phyloP scores from a whole-genome alignment of 2,113 vertebrate genomes.

The Gymnorhina tibicen region DNA sequence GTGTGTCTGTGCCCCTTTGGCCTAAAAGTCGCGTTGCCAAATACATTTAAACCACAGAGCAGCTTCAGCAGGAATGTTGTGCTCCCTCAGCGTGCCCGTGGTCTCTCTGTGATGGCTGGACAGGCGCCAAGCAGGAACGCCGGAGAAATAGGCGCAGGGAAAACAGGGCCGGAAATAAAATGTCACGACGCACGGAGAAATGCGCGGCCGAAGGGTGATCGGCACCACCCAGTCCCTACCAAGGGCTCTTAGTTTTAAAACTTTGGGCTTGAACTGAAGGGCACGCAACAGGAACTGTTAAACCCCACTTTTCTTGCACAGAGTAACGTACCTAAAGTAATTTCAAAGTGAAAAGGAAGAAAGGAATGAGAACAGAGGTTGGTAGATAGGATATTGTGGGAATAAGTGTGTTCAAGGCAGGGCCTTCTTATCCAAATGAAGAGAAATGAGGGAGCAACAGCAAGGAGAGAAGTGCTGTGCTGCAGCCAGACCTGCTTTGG shows the following conservation, averaged over 20 bases:
- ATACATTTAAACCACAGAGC: not conserved
- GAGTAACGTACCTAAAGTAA: conserved; percentile 26
- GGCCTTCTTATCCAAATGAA: conserved; percentile 55
- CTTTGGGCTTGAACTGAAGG: conserved; percentile 33
- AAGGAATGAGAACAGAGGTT: conserved; percentile 49
- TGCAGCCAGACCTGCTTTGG: conserved; percentile 30
- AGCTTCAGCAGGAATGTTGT: not conserved
- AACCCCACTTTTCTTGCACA: not conserved
- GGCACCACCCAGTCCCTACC: not conserved
- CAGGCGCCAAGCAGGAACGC: not conserved
- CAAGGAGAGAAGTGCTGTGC: not conserved
- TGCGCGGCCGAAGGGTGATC: not conserved
- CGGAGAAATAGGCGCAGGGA: not conserved
- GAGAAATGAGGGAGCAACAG: conserved; percentile 57
- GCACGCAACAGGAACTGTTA: not conserved
- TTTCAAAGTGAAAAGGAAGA: conserved; percentile 62
- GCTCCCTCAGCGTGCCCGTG: not conserved
- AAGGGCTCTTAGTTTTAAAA: not conserved
- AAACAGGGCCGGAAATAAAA: not conserved
- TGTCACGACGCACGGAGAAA: not conserved
- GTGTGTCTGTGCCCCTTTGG: not conserved
- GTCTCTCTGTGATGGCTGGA: not conserved
- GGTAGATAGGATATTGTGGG: conserved; percentile 52
- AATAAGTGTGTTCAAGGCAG: conserved; percentile 52
- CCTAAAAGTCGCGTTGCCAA: not conserved